Conservation (phyloP, 2,113 vertebrate genomes). For the Hippopotamus amphibius region DNA sequence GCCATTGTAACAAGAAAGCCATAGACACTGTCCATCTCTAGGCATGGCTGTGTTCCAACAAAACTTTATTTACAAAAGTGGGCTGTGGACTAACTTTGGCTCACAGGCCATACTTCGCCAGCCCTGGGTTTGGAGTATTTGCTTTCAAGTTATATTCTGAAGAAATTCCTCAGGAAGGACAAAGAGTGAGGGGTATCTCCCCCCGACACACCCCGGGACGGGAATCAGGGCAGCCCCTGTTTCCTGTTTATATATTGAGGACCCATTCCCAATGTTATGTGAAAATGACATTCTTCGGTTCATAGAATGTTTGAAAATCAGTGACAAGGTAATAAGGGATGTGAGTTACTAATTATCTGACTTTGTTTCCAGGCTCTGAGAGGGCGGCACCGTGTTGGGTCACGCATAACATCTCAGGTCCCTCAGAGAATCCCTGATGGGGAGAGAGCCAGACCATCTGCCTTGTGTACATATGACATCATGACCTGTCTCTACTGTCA, state of each 20-base stretch:
- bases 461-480: accelerated
- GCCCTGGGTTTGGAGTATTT: neutral
- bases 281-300: neutral
- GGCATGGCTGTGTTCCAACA: neutral
- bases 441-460: neutral
- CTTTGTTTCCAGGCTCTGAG: neutral
- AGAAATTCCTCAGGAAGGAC: neutral
- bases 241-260: neutral
- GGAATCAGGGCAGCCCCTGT: too few relatives aligned
- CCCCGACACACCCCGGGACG: neutral
- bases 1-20: neutral
- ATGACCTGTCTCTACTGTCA: neutral
- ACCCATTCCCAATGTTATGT: neutral
- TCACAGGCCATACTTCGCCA: neutral
- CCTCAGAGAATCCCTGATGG: neutral
- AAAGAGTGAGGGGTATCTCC: neutral
- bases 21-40: neutral
- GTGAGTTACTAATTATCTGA: neutral
- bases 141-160: neutral
- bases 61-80: neutral
- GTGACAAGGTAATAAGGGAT: neutral
- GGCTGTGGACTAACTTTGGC: neutral
- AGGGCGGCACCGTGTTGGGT: neutral
- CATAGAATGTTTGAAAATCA: neutral
- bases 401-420: accelerated